Conservation (phyloP, 2,888 invertebrate species). For the Nemoura dubitans region DNA sequence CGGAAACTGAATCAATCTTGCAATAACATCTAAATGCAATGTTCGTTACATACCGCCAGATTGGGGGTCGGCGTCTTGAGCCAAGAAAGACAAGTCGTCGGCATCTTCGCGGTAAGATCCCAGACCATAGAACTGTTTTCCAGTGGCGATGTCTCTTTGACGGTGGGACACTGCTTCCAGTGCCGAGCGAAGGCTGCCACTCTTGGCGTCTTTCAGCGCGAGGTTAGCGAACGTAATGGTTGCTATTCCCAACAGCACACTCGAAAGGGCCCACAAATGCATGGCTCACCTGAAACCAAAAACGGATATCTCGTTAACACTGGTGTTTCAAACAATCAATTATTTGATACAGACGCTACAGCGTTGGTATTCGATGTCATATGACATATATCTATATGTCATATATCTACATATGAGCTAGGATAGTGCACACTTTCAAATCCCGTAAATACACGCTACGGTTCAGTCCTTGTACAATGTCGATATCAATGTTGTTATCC, state of each 20-base stretch:
- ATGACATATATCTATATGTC: too few relatives aligned
- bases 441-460: too few relatives aligned
- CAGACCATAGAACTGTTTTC: conserved; percentile 36
- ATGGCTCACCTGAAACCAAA: conserved; percentile 1
- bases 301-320: neutral
- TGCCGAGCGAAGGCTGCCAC: conserved; percentile 64
- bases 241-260: neutral
- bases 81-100: neutral
- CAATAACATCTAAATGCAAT: too few relatives aligned
- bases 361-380: too few relatives aligned
- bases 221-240: neutral
- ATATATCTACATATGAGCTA: too few relatives aligned
- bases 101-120: conserved; percentile 32
- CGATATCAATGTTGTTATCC: too few relatives aligned
- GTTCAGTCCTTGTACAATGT: too few relatives aligned
- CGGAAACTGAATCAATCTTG: neutral
- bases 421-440: too few relatives aligned
- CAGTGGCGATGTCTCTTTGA: conserved; percentile 58
- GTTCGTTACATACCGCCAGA: neutral
- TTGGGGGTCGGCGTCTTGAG: neutral
- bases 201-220: conserved; percentile 41
- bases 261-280: conserved; percentile 21
- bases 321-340: too few relatives aligned
- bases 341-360: too few relatives aligned
- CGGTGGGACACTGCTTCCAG: conserved; percentile 65